These are phyloP conservation scores for Centruroides vittatus DNA, from an alignment of 1,140 invertebrate species.

Conservation along the genomic window DNA sequence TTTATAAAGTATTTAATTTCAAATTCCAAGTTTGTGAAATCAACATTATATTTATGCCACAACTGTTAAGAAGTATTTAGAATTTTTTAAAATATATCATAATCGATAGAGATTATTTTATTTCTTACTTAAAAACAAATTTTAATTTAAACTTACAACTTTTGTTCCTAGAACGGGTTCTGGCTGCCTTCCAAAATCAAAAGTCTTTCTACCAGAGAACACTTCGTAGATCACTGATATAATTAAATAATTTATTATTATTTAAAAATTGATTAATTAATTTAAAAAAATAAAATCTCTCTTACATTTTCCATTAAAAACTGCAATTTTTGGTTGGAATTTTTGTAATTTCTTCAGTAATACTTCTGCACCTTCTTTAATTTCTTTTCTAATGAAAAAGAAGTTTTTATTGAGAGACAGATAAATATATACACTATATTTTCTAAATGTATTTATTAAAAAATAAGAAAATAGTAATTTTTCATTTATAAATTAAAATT, in stretches of 20 bases:
- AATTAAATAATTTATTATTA: background rate
- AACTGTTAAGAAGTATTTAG: too few relatives aligned
- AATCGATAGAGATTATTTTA: background rate
- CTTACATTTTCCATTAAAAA: slow-evolving; percentile 88
- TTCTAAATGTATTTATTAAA: too few relatives aligned
- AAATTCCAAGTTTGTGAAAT: too few relatives aligned
- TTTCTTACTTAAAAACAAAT: background rate
- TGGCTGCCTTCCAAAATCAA: slow-evolving; percentile 88
- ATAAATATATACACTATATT: too few relatives aligned
- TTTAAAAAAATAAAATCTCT: slow-evolving; percentile 6
- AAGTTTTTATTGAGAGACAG: background rate
- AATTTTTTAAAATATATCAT: background rate
- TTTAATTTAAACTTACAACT: slow-evolving; percentile 50
- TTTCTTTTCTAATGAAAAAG: slow-evolving; percentile 55
- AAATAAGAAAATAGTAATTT: too few relatives aligned
- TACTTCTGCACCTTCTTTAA: slow-evolving; percentile 86
- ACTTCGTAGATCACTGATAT: slow-evolving; percentile 72
- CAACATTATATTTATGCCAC: too few relatives aligned
- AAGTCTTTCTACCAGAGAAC: slow-evolving; percentile 93
- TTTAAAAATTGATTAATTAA: background rate
- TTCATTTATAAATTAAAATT: too few relatives aligned
- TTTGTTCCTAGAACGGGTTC: slow-evolving; percentile 82
- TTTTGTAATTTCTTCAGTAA: slow-evolving; percentile 79
- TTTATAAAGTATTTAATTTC: too few relatives aligned
- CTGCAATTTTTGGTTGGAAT: slow-evolving; percentile 90